These are phyloP conservation scores for Sycophila texana DNA, from an alignment of 2,888 invertebrate species.

Conservation along the genomic window DNA sequence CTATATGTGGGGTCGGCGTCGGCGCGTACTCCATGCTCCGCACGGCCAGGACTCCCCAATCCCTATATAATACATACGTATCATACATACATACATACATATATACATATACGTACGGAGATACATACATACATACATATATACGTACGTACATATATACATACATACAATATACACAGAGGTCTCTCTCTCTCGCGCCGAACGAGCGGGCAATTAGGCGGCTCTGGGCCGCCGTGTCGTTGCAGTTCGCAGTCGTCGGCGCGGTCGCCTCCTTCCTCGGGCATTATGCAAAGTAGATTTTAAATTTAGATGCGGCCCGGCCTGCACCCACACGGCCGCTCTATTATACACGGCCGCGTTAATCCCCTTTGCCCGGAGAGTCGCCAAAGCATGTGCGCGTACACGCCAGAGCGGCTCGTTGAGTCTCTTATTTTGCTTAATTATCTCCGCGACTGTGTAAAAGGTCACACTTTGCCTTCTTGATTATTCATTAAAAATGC, in stretches of 20 bases:
- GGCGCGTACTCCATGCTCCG: too few relatives aligned
- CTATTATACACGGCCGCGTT: constrained; percentile 53
- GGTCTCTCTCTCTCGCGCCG: constrained; percentile 61
- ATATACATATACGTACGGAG: too few relatives aligned
- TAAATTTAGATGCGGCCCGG: constrained; percentile 73
- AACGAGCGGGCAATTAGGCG: constrained; percentile 72
- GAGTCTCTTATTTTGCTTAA: constrained; percentile 50
- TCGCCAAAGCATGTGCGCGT: not conserved
- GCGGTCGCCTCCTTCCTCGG: constrained; percentile 31
- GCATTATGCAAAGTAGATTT: constrained; percentile 75
- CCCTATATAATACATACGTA: too few relatives aligned
- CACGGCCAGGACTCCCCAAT: too few relatives aligned
- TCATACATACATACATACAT: too few relatives aligned
- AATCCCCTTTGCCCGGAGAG: constrained; percentile 41
- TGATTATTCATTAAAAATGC: constrained; percentile 49
- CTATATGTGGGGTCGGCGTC: too few relatives aligned
- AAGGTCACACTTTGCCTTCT: constrained; percentile 50
- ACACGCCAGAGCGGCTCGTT: constrained; percentile 19
- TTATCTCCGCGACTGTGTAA: constrained; percentile 51
- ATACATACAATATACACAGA: too few relatives aligned
- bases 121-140: too few relatives aligned
- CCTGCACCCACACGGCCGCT: constrained; percentile 48
- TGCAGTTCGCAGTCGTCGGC: constrained; percentile 48
- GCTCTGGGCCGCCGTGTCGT: constrained; percentile 62
- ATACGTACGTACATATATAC: too few relatives aligned